Base-by-base conservation (phyloP, 2,113 vertebrate genomes). In the Melanocharis versteri region DNA sequence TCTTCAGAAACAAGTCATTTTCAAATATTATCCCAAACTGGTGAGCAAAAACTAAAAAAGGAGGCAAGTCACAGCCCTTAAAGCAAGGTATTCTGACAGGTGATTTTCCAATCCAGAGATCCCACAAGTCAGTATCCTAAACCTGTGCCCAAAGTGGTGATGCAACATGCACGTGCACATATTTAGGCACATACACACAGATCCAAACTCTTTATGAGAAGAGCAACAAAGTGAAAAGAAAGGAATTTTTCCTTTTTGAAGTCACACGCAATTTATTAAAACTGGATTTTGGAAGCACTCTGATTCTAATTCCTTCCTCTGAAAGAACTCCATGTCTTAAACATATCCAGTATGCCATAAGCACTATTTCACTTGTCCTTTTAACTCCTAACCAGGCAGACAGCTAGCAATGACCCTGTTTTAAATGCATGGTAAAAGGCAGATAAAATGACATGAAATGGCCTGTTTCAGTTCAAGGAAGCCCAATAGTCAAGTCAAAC, bases 161-260 rank as follows among this genome's bases (percentile, higher is more conserved):
- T 20, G 54, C 51, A 90, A 47, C 16, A 3, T 3, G 19, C 31
- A 21, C 23, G 3, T 2, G 15, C 17, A 11, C 22, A 3, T 28
- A 7, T 1, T 0, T 16, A 33, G 42, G 47, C 31, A 42, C 10
- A 26, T 2, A 24, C 1, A 5, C 37, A 57, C 14, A 72, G 54
- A 47, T 9, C 31, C 35, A 4, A 16, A 19, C 8, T 39, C 45
- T 48, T 58, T 7, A 65, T 22, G 42, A 69, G 22, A 62, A 40
- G 16, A 83, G 33, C 19, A 54, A 30, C 27, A 22, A 60, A 65
- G 44, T 1, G 35, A 83, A 7, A 66, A 44, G 19, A 40, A 68
- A 69, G 22, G 27, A 58, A 40, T 47, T 6, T 3, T 54, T 78
- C 30, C 69, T 54, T 83, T 73, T 27, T 66, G 15, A 78, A 84